Conservation (phyloP, 2,113 vertebrate species). For the Mormyrus lacerda region DNA sequence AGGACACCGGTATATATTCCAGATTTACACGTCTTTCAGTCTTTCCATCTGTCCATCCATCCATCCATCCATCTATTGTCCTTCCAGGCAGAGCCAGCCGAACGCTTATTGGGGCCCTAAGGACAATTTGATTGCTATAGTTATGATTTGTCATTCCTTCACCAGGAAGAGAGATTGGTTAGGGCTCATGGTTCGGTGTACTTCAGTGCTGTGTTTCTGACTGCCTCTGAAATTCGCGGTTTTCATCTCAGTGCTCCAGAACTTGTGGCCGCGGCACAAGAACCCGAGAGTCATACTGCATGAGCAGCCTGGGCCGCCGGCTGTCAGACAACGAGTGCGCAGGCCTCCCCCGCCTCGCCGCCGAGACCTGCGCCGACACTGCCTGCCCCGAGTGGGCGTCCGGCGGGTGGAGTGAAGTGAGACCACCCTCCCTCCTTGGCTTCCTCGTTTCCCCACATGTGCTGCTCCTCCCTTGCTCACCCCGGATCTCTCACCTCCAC, state of each 20-base stretch:
- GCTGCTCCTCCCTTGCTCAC: not conserved
- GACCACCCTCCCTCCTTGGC: not conserved
- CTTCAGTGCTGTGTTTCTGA: not conserved
- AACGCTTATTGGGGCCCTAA: not conserved
- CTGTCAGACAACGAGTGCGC: slow-evolving; percentile 76
- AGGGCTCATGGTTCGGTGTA: no score
- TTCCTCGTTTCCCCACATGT: not conserved
- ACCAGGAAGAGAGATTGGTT: no score
- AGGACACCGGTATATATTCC: not conserved
- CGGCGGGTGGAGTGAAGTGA: slow-evolving; percentile 90
- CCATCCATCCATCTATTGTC: not conserved
- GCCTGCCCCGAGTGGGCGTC: slow-evolving; percentile 78
- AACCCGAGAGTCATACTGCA: slow-evolving; percentile 78
- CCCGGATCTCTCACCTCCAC: slow-evolving; percentile 15
- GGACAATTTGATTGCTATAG: not conserved
- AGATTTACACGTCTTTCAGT: not conserved
- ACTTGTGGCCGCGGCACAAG: slow-evolving; percentile 75
- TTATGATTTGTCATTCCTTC: not conserved
- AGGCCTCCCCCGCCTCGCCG: slow-evolving; percentile 58
- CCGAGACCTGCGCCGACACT: slow-evolving; percentile 73
- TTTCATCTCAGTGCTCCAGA: slow-evolving; percentile 74
- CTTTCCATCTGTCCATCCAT: not conserved
- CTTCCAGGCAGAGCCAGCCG: not conserved
- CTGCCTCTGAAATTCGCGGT: not conserved
- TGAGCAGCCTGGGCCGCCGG: slow-evolving; percentile 75